Evolutionary conservation across 2,797 vertebrate species (phyloP).

Genomic region (Melanotaenia boesemani): DNA sequence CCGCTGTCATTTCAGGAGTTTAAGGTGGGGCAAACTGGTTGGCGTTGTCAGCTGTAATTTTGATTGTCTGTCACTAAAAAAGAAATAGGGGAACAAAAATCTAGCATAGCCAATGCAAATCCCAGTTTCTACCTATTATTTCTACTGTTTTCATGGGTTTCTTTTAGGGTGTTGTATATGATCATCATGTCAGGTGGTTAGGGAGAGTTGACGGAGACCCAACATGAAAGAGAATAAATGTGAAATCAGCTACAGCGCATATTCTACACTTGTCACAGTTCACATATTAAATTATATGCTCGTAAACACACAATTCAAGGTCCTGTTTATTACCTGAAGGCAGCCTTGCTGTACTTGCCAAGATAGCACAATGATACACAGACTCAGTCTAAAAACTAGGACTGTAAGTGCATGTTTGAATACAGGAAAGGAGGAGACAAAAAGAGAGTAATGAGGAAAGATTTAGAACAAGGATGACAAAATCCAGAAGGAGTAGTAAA

Average conservation of each 20-base stretch:
- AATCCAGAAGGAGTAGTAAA: conserved; percentile 35
- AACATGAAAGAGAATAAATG: conserved; percentile 38
- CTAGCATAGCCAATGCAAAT: not conserved
- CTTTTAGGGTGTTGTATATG: not conserved
- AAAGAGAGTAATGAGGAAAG: conserved; percentile 2
- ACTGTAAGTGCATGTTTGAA: conserved; percentile 6
- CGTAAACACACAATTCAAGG: conserved; percentile 28
- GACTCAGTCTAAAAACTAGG: conserved; percentile 49
- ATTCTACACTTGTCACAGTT: not conserved
- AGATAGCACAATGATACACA: conserved; percentile 55
- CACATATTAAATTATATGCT: conserved; percentile 12
- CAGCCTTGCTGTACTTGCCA: conserved; percentile 45
- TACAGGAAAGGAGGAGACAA: not conserved
- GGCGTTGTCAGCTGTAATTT: conserved; percentile 7
- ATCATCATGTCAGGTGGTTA: not conserved
- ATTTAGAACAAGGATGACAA: conserved; percentile 17
- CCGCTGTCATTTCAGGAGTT: conserved; percentile 11
- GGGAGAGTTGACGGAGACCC: not conserved
- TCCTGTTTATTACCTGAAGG: conserved; percentile 52
- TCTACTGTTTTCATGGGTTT: not conserved
- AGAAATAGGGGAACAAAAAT: conserved; percentile 3
- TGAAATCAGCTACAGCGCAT: conserved; percentile 17
- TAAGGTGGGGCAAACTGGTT: conserved; percentile 9
- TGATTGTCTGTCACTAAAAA: not conserved
- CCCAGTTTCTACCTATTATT: not conserved